Evolutionary conservation across 2,797 vertebrate genomes (phyloP).

Genomic region (Hemitrygon akajei): DNA sequence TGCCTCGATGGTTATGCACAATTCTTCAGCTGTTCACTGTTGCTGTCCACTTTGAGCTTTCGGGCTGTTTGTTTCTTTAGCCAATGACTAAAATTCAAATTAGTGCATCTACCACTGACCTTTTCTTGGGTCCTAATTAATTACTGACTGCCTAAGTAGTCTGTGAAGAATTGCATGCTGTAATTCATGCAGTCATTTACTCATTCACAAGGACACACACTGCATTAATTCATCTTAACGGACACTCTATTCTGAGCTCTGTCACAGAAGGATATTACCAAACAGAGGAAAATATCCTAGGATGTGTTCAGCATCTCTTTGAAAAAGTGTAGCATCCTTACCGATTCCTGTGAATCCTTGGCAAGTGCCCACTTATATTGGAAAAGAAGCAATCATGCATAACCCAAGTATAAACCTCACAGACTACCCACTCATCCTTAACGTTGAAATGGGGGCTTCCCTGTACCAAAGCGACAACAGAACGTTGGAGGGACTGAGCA

Average conservation of each 20-base stretch:
- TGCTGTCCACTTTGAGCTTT: not conserved
- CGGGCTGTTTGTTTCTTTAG: not conserved
- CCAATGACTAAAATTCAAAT: not conserved
- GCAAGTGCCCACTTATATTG: too few species aligned
- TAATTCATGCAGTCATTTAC: not conserved
- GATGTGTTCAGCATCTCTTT: too few species aligned
- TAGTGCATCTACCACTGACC: not conserved
- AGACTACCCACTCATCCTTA: not conserved
- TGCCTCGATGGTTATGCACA: not conserved
- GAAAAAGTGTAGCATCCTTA: too few species aligned
- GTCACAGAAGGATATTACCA: too few species aligned
- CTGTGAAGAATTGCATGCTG: not conserved
- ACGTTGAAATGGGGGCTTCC: not conserved
- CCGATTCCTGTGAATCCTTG: too few species aligned
- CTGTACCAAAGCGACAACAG: not conserved
- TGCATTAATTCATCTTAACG: not conserved
- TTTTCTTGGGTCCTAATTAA: not conserved
- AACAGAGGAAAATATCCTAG: too few species aligned
- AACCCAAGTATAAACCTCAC: not conserved
- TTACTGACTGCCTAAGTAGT: not conserved
- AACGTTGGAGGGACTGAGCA: too few species aligned
- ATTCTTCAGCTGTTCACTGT: not conserved
- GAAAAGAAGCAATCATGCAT: too few species aligned
- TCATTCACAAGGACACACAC: not conserved
- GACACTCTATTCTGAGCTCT: too few species aligned